These are phyloP conservation scores for Sebastes itinus DNA, from an alignment of 2,797 vertebrate species.

Conservation along the genomic window DNA sequence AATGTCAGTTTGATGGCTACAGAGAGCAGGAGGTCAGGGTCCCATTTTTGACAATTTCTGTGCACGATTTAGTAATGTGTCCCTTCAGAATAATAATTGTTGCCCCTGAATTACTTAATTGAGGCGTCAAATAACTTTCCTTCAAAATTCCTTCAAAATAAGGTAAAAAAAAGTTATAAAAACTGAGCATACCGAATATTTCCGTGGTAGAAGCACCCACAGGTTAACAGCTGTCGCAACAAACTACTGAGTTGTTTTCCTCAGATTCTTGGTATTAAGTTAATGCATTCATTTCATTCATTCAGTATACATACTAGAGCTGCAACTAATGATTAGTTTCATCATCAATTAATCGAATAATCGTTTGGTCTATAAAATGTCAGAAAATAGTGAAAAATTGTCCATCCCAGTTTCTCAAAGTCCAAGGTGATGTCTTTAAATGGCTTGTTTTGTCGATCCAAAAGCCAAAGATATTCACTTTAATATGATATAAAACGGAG, in stretches of 20 bases:
- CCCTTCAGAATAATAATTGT: background rate
- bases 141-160: background rate
- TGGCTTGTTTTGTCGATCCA: rapidly evolving
- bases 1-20: conserved; percentile 35
- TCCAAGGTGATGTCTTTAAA: too few relatives aligned
- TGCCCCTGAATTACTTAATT: background rate
- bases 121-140: background rate
- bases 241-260: background rate
- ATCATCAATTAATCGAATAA: too few relatives aligned
- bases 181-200: background rate
- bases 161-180: background rate
- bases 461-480: too few relatives aligned
- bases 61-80: background rate
- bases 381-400: too few relatives aligned
- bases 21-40: background rate
- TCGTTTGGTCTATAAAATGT: too few relatives aligned
- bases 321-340: too few relatives aligned
- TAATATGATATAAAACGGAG: too few relatives aligned
- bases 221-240: background rate
- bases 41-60: background rate
- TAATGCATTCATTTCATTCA: background rate
- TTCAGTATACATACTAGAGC: background rate
- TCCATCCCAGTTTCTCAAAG: too few relatives aligned
- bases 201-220: background rate
- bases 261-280: background rate